phyloP scores from a whole-genome alignment of 30 jellyfish, hydroid and myxozoan species.

The Turritopsis dohrnii region DNA sequence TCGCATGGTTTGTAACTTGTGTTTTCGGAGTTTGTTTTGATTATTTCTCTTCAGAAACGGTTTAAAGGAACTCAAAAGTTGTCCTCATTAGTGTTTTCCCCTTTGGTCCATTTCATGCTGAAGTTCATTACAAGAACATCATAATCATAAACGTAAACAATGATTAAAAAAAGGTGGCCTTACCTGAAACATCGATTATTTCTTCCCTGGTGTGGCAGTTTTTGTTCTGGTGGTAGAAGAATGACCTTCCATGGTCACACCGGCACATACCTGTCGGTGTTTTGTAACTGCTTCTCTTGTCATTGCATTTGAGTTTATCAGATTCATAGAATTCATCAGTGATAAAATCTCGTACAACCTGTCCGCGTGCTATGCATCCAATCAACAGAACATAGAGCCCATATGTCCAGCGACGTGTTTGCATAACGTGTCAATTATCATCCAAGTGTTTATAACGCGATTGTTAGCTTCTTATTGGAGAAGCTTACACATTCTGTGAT shows the following conservation, averaged over 20 bases:
- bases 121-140: no score
- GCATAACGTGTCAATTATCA: background rate
- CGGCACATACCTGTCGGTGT: background rate
- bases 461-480: background rate
- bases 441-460: background rate
- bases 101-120: no score
- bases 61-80: no score
- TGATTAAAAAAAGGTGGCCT: no score
- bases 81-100: no score
- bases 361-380: background rate
- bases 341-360: background rate
- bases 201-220: background rate
- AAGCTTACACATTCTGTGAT: background rate
- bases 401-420: background rate
- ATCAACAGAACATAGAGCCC: background rate
- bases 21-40: no score
- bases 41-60: no score
- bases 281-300: background rate
- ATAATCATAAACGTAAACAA: no score
- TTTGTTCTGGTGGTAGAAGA: background rate
- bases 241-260: background rate
- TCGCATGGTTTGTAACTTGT: no score
- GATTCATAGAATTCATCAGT: background rate
- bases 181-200: background rate
- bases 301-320: background rate